Evolutionary conservation across 2,888 invertebrate species (phyloP), one percentile per base, ranked within the genome.

Genomic region (Nomada hirtipes): DNA sequence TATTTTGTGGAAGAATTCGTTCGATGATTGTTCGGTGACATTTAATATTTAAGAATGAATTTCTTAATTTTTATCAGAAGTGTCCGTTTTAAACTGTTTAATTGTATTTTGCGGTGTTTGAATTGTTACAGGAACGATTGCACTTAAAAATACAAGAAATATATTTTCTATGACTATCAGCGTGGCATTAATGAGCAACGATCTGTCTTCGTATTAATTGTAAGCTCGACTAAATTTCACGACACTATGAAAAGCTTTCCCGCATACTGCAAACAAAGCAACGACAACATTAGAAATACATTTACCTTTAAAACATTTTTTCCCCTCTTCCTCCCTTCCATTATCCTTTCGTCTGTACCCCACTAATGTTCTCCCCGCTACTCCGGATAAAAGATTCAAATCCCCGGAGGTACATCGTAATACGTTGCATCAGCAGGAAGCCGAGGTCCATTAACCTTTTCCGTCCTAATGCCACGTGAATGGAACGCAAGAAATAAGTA

Each of bases 381-480:
- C 11, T 9, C 13, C 26, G 47, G 50, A 36, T 59, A 65, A 79
- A 65, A 47, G 65, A 50, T 64, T 70, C 69, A 18, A 65, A 29
- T 52, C 29, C 52, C 26, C 11, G 10, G 11, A 23, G 47, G 50
- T 36, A 36, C 67, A 36, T 1, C 26, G 67, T 36, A 69, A 75
- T 20, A 10, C 47, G 55, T 83, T 76, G 57, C 73, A 65, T 76
- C 69, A 72, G 11, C 61, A 55, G 82, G 76, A 73, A 73, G 76
- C 59, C 42, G 70, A 75, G 65, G 73, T 73, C 73, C 77, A 71
- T 82, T 83, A 82, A 83, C 83, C 82, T 77, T 82, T 77, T 18
- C 23, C 64, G 53, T 71, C 68, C 61, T 70, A 64, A 71, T 64
- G 76, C 50, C 81, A 20, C 44, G 23, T n/a, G 20, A 50, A 68